phyloP scores from a whole-genome alignment of 2,888 invertebrate species.

The Abrostola tripartita region DNA sequence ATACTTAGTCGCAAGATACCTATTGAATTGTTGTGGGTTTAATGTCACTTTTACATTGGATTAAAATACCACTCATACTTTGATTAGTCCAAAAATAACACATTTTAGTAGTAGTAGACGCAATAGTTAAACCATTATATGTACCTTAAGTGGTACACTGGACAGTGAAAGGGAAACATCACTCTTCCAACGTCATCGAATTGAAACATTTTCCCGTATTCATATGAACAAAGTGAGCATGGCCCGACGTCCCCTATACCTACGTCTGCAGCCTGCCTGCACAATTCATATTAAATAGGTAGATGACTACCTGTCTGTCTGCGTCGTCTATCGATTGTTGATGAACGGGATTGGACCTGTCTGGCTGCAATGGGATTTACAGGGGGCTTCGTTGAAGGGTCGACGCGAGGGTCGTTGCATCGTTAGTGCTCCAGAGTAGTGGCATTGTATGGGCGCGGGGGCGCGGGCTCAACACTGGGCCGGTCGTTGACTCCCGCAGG shows the following conservation, averaged over 20 bases:
- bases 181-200: neutral
- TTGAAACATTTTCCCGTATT: constrained; percentile 1
- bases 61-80: too few species aligned
- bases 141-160: too few species aligned
- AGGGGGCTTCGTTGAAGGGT: constrained; percentile 74
- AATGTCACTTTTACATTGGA: too few species aligned
- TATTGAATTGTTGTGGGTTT: neutral
- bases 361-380: constrained; percentile 65
- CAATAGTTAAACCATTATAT: too few species aligned
- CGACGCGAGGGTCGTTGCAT: constrained; percentile 80
- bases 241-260: neutral
- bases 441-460: constrained; percentile 71
- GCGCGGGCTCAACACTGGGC: constrained; percentile 75
- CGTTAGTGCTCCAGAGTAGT: constrained; percentile 77
- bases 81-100: too few species aligned
- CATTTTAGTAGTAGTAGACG: too few species aligned
- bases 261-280: constrained; percentile 1
- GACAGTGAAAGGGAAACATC: too few species aligned
- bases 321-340: constrained; percentile 51
- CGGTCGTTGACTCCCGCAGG: constrained; percentile 82
- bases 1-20: constrained; percentile 55
- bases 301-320: constrained; percentile 34
- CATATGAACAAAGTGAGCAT: neutral
- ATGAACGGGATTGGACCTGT: constrained; percentile 62
- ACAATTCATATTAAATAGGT: constrained; percentile 16